These are phyloP conservation scores for Lacerta agilis DNA, from an alignment of 2,797 vertebrate species.

Conservation along the genomic window DNA sequence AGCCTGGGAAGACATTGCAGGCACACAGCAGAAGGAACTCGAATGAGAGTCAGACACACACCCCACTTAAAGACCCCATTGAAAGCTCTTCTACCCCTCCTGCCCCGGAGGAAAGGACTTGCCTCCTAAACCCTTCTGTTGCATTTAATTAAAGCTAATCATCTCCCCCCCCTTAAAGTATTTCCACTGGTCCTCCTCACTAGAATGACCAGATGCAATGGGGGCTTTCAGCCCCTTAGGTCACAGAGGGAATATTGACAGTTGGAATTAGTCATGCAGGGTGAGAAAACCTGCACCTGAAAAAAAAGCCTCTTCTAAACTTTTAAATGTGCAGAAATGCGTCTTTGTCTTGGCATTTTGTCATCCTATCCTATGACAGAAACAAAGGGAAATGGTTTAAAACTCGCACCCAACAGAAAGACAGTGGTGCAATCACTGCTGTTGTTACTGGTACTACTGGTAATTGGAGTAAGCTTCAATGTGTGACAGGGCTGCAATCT, in stretches of 20 bases:
- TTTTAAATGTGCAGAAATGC: background rate
- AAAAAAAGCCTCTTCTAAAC: background rate
- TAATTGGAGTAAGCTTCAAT: too few species aligned
- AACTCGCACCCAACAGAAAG: too few species aligned
- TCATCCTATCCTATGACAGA: background rate
- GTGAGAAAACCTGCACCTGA: background rate
- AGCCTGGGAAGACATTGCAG: conserved; percentile 64
- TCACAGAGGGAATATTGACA: background rate
- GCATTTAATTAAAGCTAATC: conserved; percentile 30
- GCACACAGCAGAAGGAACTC: conserved; percentile 73
- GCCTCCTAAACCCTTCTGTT: conserved; percentile 52
- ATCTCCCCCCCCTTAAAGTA: too few species aligned
- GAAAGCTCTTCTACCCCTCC: conserved; percentile 1
- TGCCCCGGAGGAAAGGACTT: conserved; percentile 25
- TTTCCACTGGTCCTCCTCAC: background rate
- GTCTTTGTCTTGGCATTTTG: background rate
- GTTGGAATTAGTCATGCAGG: background rate
- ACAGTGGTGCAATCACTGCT: too few species aligned
- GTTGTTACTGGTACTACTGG: too few species aligned
- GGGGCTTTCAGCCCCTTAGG: background rate
- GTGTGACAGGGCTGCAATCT: too few species aligned
- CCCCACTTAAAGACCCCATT: conserved; percentile 57
- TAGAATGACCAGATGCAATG: background rate
- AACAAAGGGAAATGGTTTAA: too few species aligned
- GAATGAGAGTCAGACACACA: conserved; percentile 61